Base-by-base conservation (phyloP, 2,888 invertebrate genomes). In the Gastrophysa polygoni region DNA sequence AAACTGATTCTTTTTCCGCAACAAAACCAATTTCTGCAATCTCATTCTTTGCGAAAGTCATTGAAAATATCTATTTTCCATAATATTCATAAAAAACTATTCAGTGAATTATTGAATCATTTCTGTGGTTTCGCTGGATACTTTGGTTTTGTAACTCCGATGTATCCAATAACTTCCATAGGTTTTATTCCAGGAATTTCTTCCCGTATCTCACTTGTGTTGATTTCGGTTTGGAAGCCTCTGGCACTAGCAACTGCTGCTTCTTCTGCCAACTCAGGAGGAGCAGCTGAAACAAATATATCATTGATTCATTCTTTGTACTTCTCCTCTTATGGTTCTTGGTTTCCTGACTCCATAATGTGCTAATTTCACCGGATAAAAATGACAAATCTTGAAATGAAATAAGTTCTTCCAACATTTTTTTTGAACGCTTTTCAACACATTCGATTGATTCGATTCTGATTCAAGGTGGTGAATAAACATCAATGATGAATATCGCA, bases 121-220 rank as follows among this genome's bases (percentile, higher is more conserved):
- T 64, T 49, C 49, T 51, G 54, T 8, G 69, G 59, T 56, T 65
- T 69, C 2, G 65, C 60, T 3, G 78, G 77, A 64, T 77, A 69
- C 62, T 77, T 80, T 0, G 81, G 82, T 68, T 78, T 79, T 4
- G 82, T 82, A 11, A 82, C 74, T 3, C 82, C 83, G 28, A 83
- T 78, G 68, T 83, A 83, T 5, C 83, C 83, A n/a, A 83, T 68
- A 32, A 83, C 80, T 71, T 83, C 82, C 57, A 83, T 79, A 0
- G 83, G 78, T 66, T 78, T 78, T 3, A 74, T 71, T 0, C 82
- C 82, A 6, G 75, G 73, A 5, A 82, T 64, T 43, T 77, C 75
- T 60, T 82, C 77, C 18, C 72, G 73, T 6, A 80, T 75, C 38
- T 71, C 74, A 2, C 78, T 64, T 1, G 70, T 64, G 17, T 63